A percentile compares a stretch with the other conserved stretches of the same genome.
Conservation (phyloP, 1,140 invertebrate species). For the Mycetomoellerius zeteki region DNA sequence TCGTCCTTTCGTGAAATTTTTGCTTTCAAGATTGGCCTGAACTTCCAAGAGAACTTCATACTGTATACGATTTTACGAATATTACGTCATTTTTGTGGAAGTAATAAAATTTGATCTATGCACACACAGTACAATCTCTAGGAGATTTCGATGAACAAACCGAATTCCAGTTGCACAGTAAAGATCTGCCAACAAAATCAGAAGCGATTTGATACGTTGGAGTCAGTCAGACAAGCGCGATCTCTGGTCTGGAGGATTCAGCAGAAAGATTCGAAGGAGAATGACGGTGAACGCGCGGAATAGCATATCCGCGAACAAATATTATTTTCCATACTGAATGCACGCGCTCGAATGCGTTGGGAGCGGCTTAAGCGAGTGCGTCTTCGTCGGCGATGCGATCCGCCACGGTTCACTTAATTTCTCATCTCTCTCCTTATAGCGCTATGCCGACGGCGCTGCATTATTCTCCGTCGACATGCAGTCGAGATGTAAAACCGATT, state of each 20-base stretch:
- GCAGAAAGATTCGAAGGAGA: slow-evolving; percentile 3
- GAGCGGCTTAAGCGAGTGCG: slow-evolving; percentile 71
- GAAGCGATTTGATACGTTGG: not conserved
- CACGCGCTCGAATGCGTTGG: slow-evolving; percentile 65
- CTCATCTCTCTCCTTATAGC: slow-evolving; percentile 70
- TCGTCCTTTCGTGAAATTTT: not conserved
- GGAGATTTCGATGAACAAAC: not conserved
- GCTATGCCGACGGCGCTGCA: slow-evolving; percentile 62
- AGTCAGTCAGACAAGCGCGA: slow-evolving; percentile 59
- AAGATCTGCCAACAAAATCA: slow-evolving; percentile 1
- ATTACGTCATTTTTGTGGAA: not conserved
- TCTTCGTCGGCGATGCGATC: slow-evolving; percentile 71
- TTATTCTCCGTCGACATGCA: slow-evolving; percentile 68
- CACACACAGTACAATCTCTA: too few relatives aligned
- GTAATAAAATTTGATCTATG: not conserved
- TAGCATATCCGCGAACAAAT: slow-evolving; percentile 69
- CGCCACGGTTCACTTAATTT: slow-evolving; percentile 77
- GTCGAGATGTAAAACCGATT: slow-evolving; percentile 71
- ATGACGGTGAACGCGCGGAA: slow-evolving; percentile 64
- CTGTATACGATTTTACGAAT: not conserved
- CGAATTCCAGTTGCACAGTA: not conserved
- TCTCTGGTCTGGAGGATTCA: slow-evolving; percentile 34
- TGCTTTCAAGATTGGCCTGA: not conserved
- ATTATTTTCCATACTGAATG: slow-evolving; percentile 76
- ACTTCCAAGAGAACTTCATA: too few relatives aligned